Base-by-base conservation (phyloP, 2,113 vertebrate species). In the Mirza zaza region DNA sequence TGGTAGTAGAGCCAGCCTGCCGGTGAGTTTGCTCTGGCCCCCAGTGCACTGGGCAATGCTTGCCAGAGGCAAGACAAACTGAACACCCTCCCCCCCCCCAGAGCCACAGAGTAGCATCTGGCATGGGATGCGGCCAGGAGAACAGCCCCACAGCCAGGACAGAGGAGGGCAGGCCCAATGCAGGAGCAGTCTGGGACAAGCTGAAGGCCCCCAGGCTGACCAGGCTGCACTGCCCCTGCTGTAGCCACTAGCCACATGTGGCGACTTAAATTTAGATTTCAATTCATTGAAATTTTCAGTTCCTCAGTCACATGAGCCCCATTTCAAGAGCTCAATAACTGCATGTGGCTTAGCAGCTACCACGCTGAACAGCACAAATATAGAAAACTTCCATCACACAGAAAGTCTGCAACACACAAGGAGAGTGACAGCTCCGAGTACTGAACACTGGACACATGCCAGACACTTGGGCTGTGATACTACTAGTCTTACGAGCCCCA, bases 361-460 rank as follows among this genome's bases (percentile, higher is more conserved):
- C 81, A n/a, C n/a, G 21, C 0, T 3, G 20, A 42, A 36, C 15
- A 3, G 11, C 63, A 42, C 65, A 61, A 39, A 42, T 29, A 63
- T 3, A 79, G 36, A 77, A 83, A 14, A 48, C 67, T 67, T 52
- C 75, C 61, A 7, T 36, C 5, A 3, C 7, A 0, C 10, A 4
- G 23, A 39, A 82, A 50, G 63, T 82, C 68, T 20, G 10, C 27
- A 6, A 1, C 13, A 11, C 29, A 5, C 2, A 11, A 34, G 10
- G 32, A n/a, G 10, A 80, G 79, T 17, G 32, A 59, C 2, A 1
- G 9, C 23, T 68, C 80, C 0, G 0, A 29, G 4, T 10, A 13
- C 2, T 0, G 6, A 55, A 81, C 63, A 2, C 7, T 0, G 0
- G 25, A 17, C 2, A 12, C 36, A 0, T 1, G 2, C 87, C 42